A percentile compares a stretch with the other conserved stretches of the same genome.
phyloP scores from a whole-genome alignment of 2,888 invertebrate genomes.

The Lasioglossum calceatum region DNA sequence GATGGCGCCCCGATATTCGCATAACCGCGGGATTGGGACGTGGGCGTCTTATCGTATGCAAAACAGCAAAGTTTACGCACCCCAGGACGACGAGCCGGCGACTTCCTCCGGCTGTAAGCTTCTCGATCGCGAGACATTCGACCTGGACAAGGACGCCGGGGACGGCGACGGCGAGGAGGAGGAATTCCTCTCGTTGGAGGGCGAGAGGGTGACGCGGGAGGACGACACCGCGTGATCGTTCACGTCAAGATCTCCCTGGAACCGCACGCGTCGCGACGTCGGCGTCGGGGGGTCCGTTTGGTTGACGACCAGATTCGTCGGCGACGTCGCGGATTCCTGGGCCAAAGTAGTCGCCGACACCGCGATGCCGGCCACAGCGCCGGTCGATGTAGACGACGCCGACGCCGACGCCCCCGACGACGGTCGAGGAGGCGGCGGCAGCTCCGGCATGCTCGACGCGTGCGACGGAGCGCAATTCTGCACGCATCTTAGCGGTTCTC shows the following conservation, averaged over 20 bases:
- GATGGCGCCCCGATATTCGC: not conserved
- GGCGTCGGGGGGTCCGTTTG: slow-evolving; percentile 79
- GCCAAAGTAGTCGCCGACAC: slow-evolving; percentile 43
- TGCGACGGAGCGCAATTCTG: slow-evolving; percentile 83
- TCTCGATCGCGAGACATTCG: slow-evolving; percentile 85
- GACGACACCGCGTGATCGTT: slow-evolving; percentile 65
- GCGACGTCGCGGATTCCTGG: slow-evolving; percentile 63
- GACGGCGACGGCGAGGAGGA: slow-evolving; percentile 75
- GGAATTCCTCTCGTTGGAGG: slow-evolving; percentile 70
- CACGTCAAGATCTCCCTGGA: slow-evolving; percentile 84
- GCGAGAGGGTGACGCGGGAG: slow-evolving; percentile 71
- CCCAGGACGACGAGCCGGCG: slow-evolving; percentile 81
- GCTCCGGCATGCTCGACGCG: slow-evolving; percentile 88
- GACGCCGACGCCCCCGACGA: slow-evolving; percentile 67
- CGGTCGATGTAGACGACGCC: slow-evolving; percentile 47
- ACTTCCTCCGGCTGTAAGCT: slow-evolving; percentile 86
- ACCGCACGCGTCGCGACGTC: slow-evolving; percentile 85
- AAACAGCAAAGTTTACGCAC: slow-evolving; percentile 63
- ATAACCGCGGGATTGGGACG: not conserved
- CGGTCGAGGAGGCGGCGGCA: slow-evolving; percentile 83
- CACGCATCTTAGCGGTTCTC: slow-evolving; percentile 86
- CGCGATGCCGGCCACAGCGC: slow-evolving; percentile 39
- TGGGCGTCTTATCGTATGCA: slow-evolving; percentile 13
- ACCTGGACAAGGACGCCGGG: slow-evolving; percentile 83
- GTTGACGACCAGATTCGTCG: slow-evolving; percentile 37